Conservation (phyloP, 2,797 vertebrate genomes). For the Philypnodon macrostomus region DNA sequence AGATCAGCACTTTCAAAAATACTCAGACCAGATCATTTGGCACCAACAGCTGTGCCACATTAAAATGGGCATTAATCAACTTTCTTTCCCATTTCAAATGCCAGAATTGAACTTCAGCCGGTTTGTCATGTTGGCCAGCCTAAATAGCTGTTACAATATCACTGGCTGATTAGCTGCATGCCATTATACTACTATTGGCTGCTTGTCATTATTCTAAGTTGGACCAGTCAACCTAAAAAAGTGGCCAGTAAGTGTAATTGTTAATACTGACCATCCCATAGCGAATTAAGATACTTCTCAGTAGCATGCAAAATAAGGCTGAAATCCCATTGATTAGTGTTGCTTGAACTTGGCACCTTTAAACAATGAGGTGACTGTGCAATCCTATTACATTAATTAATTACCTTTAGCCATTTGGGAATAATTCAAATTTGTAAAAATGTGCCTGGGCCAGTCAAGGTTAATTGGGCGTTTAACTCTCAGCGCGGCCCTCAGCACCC, state of each 20-base stretch:
- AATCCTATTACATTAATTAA: conserved; percentile 75
- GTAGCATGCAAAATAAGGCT: conserved; percentile 60
- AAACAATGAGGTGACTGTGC: conserved; percentile 65
- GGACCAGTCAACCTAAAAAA: no score
- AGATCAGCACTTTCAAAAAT: no score
- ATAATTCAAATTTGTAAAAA: conserved; percentile 74
- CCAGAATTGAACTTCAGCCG: no score
- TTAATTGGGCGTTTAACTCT: conserved; percentile 79
- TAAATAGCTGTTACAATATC: no score
- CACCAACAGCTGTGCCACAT: no score
- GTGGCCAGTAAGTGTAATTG: conserved; percentile 65
- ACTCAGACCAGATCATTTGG: no score
- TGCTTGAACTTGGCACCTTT: conserved; percentile 63
- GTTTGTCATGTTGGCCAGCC: no score
- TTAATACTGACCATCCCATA: conserved; percentile 33
- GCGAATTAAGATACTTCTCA: conserved; percentile 38
- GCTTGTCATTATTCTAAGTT: no score
- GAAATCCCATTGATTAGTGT: conserved; percentile 69
- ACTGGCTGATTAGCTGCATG: no score
- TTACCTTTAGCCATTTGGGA: conserved; percentile 74
- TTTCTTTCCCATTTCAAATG: no score
- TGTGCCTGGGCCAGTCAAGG: conserved; percentile 73
- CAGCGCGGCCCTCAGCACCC: conserved; percentile 63
- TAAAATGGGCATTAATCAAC: no score
- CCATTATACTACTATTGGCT: no score